Evolutionary conservation across 1,140 invertebrate genomes (phyloP).

Genomic region (Hirudo medicinalis): DNA sequence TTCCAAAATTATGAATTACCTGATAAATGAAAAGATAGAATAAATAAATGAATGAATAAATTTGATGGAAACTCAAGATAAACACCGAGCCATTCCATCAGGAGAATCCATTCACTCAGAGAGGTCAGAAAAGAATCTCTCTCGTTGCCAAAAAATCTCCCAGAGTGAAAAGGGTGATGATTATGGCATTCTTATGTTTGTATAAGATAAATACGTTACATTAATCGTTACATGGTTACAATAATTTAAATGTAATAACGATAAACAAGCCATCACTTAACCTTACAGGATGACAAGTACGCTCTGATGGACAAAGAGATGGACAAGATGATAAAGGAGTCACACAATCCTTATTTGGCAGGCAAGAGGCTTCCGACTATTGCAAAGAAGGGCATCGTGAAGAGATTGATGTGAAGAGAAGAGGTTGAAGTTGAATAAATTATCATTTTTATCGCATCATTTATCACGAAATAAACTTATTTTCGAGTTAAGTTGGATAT

Average conservation of each 20-base stretch:
- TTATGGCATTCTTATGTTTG: neutral
- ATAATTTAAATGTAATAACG: no score
- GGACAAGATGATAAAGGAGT: constrained; percentile 10
- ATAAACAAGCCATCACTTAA: no score
- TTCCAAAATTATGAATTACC: no score
- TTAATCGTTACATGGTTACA: no score
- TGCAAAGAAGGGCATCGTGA: constrained; percentile 36
- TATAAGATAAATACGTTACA: no score
- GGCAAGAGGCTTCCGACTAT: constrained; percentile 38
- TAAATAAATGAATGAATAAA: neutral
- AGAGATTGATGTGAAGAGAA: no score
- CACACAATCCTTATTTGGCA: constrained; percentile 34
- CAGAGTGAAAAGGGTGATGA: constrained; percentile 29
- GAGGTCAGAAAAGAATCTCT: constrained; percentile 27
- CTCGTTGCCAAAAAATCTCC: constrained; percentile 38
- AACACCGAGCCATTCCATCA: constrained; percentile 19
- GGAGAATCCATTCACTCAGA: constrained; percentile 26
- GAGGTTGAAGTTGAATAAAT: no score
- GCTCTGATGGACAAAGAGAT: neutral
- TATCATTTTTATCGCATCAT: no score
- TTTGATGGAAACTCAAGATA: neutral
- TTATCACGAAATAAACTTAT: neutral
- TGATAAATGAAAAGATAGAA: no score
- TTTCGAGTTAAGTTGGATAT: neutral
- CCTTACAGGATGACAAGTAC: constrained; percentile 1